phyloP scores from a whole-genome alignment of 2,888 invertebrate genomes.

The Acrobasis consociella region DNA sequence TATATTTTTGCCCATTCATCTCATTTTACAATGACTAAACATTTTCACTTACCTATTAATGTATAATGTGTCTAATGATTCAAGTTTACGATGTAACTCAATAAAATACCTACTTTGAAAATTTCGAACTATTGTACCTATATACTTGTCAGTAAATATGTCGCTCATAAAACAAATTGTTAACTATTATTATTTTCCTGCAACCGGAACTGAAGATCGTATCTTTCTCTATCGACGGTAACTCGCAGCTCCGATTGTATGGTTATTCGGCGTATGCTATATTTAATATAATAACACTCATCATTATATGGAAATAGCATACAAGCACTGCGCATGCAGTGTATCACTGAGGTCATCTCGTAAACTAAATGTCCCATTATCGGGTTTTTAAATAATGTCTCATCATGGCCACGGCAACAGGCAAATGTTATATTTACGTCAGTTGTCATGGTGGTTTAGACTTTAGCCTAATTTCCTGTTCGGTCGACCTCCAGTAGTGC shows the following conservation, averaged over 20 bases:
- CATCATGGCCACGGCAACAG: neutral
- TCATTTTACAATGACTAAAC: no score
- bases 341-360: neutral
- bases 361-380: neutral
- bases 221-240: slow-evolving; percentile 9
- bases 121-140: no score
- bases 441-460: neutral
- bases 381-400: neutral
- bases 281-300: slow-evolving; percentile 12
- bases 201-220: slow-evolving; percentile 8
- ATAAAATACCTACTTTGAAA: no score
- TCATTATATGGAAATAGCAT: slow-evolving; percentile 1
- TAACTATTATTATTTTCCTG: neutral
- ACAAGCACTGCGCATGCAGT: neutral
- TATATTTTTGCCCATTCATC: no score
- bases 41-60: no score
- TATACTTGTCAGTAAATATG: no score
- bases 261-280: slow-evolving; percentile 10
- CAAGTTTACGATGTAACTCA: no score
- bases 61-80: no score
- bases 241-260: neutral
- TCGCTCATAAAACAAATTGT: neutral
- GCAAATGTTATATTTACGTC: neutral
- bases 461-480: neutral
- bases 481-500: neutral